phyloP scores from a whole-genome alignment of 2,888 invertebrate genomes.

The Brachyptera risi region DNA sequence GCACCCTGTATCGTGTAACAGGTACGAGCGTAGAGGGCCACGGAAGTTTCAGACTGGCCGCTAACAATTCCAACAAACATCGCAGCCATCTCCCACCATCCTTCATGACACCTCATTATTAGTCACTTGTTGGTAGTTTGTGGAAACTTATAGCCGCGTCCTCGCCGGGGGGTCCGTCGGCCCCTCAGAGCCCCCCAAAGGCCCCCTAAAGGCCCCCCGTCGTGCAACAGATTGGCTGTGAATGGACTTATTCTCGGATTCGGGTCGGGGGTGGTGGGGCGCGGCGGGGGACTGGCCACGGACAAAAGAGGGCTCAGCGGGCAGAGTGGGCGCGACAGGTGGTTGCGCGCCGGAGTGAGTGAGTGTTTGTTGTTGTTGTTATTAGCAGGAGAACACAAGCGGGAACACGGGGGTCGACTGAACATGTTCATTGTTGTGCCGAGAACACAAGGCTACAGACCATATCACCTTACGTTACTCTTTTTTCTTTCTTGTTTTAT shows the following conservation, averaged over 20 bases:
- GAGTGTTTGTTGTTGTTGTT: too few relatives aligned
- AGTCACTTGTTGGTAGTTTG: not conserved
- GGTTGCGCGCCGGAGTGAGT: not conserved
- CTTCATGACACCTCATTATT: not conserved
- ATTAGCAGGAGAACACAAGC: too few relatives aligned
- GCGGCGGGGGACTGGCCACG: not conserved
- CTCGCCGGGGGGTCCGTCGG: slow-evolving; percentile 20
- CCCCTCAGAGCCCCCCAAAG: not conserved
- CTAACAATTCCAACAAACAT: slow-evolving; percentile 9
- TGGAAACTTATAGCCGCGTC: not conserved
- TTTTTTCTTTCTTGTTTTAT: too few relatives aligned
- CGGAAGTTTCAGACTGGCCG: not conserved
- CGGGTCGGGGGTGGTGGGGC: slow-evolving; percentile 2
- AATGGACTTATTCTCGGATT: slow-evolving; percentile 14
- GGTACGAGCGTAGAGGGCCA: too few relatives aligned
- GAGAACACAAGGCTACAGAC: too few relatives aligned
- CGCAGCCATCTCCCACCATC: not conserved
- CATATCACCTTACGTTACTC: too few relatives aligned
- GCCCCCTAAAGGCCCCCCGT: slow-evolving; percentile 23
- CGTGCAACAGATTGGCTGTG: slow-evolving; percentile 19
- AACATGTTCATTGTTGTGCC: too few relatives aligned
- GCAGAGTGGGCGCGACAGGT: not conserved
- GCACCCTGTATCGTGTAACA: too few relatives aligned
- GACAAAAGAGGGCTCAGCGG: slow-evolving; percentile 1
- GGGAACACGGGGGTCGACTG: too few relatives aligned